A percentile compares a stretch with the other conserved stretches of the same genome.
Evolutionary conservation across 2,113 vertebrate species (phyloP).

Genomic region (Paedocypris sp.): DNA sequence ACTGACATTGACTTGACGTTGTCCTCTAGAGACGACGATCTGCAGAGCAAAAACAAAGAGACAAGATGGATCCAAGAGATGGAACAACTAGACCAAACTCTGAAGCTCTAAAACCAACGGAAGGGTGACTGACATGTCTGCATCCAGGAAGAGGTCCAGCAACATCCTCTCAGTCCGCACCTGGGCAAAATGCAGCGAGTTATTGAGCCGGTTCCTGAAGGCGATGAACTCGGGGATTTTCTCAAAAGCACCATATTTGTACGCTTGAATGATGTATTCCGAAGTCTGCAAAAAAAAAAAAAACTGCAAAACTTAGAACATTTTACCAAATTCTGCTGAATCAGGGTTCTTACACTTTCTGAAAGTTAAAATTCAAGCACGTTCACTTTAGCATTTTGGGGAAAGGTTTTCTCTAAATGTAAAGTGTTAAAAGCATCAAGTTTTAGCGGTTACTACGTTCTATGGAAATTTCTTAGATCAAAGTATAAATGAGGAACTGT

Average conservation of each 20-base stretch:
- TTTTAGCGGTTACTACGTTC: too few relatives aligned
- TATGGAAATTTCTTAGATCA: too few relatives aligned
- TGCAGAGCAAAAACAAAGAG: conserved; percentile 34
- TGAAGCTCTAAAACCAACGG: neutral
- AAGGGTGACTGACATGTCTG: conserved; percentile 76
- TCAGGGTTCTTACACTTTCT: too few relatives aligned
- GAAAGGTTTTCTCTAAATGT: too few relatives aligned
- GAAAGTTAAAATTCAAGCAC: too few relatives aligned
- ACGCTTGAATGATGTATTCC: conserved; percentile 99
- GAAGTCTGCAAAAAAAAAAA: conserved; percentile 72
- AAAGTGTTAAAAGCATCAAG: too few relatives aligned
- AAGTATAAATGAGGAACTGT: too few relatives aligned
- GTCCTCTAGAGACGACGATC: conserved; percentile 85
- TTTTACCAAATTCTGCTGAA: too few relatives aligned
- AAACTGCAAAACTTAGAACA: too few relatives aligned
- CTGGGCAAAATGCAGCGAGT: conserved; percentile 95
- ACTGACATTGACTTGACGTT: conserved; percentile 91
- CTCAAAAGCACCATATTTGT: conserved; percentile 97
- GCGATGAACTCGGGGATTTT: conserved; percentile 98
- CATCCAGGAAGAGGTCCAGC: conserved; percentile 90
- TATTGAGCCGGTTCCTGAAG: conserved; percentile 89
- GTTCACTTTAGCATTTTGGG: too few relatives aligned
- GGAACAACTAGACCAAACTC: neutral
- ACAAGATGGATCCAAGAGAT: neutral
- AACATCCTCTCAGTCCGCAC: conserved; percentile 93